Conservation (phyloP, 2,797 vertebrate species). For the Melanotaenia parkinsoni region DNA sequence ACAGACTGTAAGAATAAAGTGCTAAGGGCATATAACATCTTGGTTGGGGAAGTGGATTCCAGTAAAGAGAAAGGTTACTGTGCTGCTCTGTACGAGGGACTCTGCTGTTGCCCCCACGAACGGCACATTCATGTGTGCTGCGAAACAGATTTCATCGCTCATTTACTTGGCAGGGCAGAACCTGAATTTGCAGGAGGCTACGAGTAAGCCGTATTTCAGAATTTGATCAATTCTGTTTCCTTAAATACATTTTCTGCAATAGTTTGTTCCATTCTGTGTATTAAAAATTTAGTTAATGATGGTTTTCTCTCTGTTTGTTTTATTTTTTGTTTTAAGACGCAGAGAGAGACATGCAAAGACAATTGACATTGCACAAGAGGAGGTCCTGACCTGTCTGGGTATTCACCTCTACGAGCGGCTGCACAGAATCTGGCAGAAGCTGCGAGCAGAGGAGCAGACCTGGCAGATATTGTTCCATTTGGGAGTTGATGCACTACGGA, state of each 20-base stretch:
- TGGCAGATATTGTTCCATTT: slow-evolving; percentile 98
- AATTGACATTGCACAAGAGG: slow-evolving; percentile 97
- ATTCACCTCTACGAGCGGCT: slow-evolving; percentile 96
- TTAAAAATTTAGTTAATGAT: neutral
- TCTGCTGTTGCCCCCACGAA: slow-evolving; percentile 95
- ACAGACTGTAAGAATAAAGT: slow-evolving; percentile 99
- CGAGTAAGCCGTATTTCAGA: slow-evolving; percentile 85
- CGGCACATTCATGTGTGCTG: slow-evolving; percentile 96
- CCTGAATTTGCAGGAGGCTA: slow-evolving; percentile 97
- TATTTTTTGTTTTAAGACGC: slow-evolving; percentile 74
- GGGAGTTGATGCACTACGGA: slow-evolving; percentile 93
- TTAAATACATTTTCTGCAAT: neutral
- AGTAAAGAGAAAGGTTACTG: slow-evolving; percentile 97
- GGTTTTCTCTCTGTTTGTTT: neutral
- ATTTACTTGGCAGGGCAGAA: slow-evolving; percentile 94
- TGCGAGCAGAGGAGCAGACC: slow-evolving; percentile 95
- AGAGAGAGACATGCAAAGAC: slow-evolving; percentile 98
- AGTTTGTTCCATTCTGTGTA: neutral
- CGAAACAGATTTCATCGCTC: slow-evolving; percentile 96
- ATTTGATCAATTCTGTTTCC: neutral
- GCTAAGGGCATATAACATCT: slow-evolving; percentile 94
- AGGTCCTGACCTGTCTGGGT: slow-evolving; percentile 96
- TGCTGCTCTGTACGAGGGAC: slow-evolving; percentile 93
- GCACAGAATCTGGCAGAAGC: slow-evolving; percentile 97
- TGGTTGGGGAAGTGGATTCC: slow-evolving; percentile 95